phyloP scores from a whole-genome alignment of 2,113 vertebrate genomes.

The Spea bombifrons region DNA sequence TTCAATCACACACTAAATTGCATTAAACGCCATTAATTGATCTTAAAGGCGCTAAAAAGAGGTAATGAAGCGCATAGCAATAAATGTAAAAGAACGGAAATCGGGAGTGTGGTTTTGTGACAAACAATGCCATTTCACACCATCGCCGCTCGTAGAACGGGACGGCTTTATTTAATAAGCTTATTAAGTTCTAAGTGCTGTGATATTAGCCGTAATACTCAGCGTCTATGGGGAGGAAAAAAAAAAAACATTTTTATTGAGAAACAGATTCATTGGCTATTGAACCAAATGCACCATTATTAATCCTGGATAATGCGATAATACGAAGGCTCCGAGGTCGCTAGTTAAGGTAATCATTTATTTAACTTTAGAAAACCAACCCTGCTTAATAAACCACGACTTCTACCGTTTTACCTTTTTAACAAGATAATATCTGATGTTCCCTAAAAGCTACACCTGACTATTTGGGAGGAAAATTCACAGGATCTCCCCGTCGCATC shows the following conservation, averaged over 20 bases:
- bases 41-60: slow-evolving; percentile 37
- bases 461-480: neutral
- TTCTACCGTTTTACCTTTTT: neutral
- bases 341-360: neutral
- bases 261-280: too few species aligned
- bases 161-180: neutral
- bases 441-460: neutral
- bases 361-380: neutral
- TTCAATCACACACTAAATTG: neutral
- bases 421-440: slow-evolving; percentile 4
- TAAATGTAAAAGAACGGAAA: neutral
- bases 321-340: neutral
- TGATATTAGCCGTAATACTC: neutral
- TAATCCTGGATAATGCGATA: neutral
- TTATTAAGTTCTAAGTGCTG: neutral
- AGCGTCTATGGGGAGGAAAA: neutral
- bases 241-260: neutral
- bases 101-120: neutral
- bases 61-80: slow-evolving; percentile 11
- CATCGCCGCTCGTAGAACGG: neutral
- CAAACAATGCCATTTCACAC: slow-evolving; percentile 2
- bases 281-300: neutral
- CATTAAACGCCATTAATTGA: slow-evolving; percentile 21
- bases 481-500: neutral
- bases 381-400: neutral